Evolutionary conservation across 2,888 invertebrate genomes (phyloP), one percentile per base, ranked within the genome.

Genomic region (Agrotis puta): DNA sequence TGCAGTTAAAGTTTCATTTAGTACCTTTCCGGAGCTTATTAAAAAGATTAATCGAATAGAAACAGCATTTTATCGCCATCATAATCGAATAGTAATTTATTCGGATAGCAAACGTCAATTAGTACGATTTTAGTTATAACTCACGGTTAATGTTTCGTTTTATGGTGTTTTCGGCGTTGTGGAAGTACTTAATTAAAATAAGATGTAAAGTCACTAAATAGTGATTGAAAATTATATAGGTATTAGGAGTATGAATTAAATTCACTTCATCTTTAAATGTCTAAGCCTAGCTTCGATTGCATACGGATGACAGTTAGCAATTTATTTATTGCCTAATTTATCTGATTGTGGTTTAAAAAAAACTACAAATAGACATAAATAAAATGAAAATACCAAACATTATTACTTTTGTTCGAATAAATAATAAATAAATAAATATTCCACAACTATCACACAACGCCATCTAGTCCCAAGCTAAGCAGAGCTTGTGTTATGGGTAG

Each of bases 41-140:
- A 75, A 59, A 73, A 77, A 76, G 61, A 75, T 74, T 73, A 61
- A 80, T 80, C 48, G 57, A 64, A 50, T 59, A 22, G 47, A 69
- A 62, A 56, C 27, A 18, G 16, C 50, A 79, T 63, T 75, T 70
- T 73, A 77, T 77, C 74, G 53, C 39, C 22, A 20, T 53, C 51
- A 69, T 69, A 70, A 85, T 85, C 77, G 72, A 63, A 48, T 76
- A 80, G 72, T 76, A 78, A 74, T 67, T 76, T 72, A 74, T 4
- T 76, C 63, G 64, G 62, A 83, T 73, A 59, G 62, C 56, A 58
- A 65, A 65, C 65, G 75, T 75, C 83, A 80, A 84, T 83, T 82
- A 82, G 64, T 71, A 62, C 16, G 45, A 65, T 74, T 74, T 79
- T 22, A 24, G 39, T 80, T 53, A 73, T 80, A 77, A 70, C 27